A percentile compares a stretch with the other conserved stretches of the same genome.
phyloP scores from a whole-genome alignment of 1,140 invertebrate species.

The Drosophila persimilis region DNA sequence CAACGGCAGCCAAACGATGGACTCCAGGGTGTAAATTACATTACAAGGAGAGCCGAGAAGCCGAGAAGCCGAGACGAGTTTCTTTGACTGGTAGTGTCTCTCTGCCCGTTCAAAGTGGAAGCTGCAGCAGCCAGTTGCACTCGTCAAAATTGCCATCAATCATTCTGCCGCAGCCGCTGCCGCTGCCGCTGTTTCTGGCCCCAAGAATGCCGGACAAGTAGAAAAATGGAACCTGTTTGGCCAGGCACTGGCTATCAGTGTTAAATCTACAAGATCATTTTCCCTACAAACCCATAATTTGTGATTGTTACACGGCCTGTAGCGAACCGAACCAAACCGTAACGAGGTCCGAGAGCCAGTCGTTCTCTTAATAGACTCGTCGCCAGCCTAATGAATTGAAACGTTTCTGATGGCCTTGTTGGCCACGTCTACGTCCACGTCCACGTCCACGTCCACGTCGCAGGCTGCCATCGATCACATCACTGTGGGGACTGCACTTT shows the following conservation, averaged over 20 bases:
- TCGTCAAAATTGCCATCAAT: too few relatives aligned
- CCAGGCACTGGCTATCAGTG: conserved; percentile 64
- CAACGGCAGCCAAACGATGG: conserved; percentile 33
- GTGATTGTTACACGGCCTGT: conserved; percentile 68
- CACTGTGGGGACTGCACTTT: conserved; percentile 21
- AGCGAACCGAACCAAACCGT: conserved; percentile 30
- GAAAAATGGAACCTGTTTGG: conserved; percentile 72
- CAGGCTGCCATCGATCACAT: conserved; percentile 35
- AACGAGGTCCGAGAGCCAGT: conserved; percentile 34
- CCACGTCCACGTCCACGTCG: not conserved
- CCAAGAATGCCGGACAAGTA: conserved; percentile 63
- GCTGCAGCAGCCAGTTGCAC: conserved; percentile 50
- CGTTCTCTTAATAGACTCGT: conserved; percentile 68
- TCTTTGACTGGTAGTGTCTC: conserved; percentile 10
- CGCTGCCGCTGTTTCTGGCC: conserved; percentile 27
- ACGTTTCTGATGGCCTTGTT: conserved; percentile 70
- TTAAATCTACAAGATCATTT: conserved; percentile 82
- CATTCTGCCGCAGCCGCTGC: conserved; percentile 7
- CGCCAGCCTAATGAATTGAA: conserved; percentile 79
- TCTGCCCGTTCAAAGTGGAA: conserved; percentile 19
- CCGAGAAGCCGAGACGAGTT: conserved; percentile 9
- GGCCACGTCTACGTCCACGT: conserved; percentile 11
- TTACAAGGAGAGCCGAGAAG: conserved; percentile 49
- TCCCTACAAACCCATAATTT: conserved; percentile 76
- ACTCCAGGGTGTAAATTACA: conserved; percentile 74